phyloP scores from a whole-genome alignment of 2,797 vertebrate genomes.

The Lophotriccus pileatus region DNA sequence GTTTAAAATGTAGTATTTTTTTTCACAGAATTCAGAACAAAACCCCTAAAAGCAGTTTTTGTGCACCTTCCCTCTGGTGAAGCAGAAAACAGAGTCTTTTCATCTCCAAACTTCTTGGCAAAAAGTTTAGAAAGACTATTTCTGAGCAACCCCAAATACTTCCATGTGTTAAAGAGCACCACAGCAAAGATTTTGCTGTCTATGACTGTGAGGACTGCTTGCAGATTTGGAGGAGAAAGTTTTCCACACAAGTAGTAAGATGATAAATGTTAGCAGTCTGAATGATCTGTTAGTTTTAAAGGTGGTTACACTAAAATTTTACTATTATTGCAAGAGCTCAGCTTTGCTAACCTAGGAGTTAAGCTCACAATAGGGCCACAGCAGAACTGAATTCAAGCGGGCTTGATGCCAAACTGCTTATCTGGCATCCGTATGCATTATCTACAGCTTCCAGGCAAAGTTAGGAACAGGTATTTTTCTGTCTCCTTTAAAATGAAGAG shows the following conservation, averaged over 20 bases:
- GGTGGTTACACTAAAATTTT: neutral
- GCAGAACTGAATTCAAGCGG: neutral
- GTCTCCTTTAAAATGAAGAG: neutral
- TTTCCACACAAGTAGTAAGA: neutral
- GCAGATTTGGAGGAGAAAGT: neutral
- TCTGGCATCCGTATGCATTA: neutral
- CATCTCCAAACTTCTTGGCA: neutral
- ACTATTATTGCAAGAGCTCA: neutral
- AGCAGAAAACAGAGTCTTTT: neutral
- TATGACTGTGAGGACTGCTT: neutral
- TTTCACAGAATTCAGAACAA: neutral
- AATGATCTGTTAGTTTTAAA: neutral
- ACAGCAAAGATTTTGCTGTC: neutral
- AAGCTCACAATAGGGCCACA: neutral
- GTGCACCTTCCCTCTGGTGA: neutral
- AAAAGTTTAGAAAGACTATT: neutral
- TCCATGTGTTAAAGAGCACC: neutral
- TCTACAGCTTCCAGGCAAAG: neutral
- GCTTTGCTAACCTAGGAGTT: neutral
- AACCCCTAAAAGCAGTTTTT: neutral
- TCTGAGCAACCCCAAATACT: neutral
- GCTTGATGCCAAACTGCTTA: neutral
- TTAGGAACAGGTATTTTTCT: neutral
- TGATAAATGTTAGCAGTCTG: neutral
- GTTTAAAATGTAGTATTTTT: neutral